Base-by-base conservation (phyloP, 2,797 vertebrate species). In the Pseudochirops corinnae region DNA sequence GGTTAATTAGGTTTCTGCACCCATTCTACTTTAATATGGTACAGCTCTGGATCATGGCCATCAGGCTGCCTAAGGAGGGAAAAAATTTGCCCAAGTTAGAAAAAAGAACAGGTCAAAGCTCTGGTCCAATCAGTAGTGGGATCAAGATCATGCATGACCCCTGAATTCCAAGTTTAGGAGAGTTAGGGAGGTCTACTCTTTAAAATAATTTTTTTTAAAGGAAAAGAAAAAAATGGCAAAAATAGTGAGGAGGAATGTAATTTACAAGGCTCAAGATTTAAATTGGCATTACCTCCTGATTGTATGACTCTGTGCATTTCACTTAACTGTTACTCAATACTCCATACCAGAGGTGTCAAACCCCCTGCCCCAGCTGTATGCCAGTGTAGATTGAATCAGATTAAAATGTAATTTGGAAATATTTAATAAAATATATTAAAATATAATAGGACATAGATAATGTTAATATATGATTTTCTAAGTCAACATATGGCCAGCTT, bases 181-280 rank as follows among this genome's bases (percentile, higher is more conserved):
- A 82, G 74, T 82, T 46, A 82, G 74, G 21, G 9, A 82, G 39
- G 6, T 6, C 67, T n/a, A 74, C 14, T 74, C 14, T 74, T 74
- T 74, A 74, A 39, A n/a, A 39, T 21, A 74, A 18, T 31, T 91
- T 26, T 55, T 33, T 96, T 93, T 87, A 28, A 28, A 12, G 28
- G 60, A 91, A 87, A 95, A 21, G 9, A 46, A 95, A 90, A 96
- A 16, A 91, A n/a, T 55, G 55, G 11, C 21, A 93, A 94, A n/a
- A 57, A 93, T 67, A 94, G 94, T 90, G 26, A 92, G 29, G 67
- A 58, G 91, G n/a, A 46, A 58, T 28, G 57, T 18, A n/a, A 93
- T 67, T 94, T 94, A 94, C 92, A 50, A n/a, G 74, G 55, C 13
- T 95, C 60, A 94, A 52, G 94, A 39, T 56, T 90, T n/a, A 94